Evolutionary conservation across 2,113 vertebrate genomes (phyloP).

Genomic region (Corythaeola cristata): DNA sequence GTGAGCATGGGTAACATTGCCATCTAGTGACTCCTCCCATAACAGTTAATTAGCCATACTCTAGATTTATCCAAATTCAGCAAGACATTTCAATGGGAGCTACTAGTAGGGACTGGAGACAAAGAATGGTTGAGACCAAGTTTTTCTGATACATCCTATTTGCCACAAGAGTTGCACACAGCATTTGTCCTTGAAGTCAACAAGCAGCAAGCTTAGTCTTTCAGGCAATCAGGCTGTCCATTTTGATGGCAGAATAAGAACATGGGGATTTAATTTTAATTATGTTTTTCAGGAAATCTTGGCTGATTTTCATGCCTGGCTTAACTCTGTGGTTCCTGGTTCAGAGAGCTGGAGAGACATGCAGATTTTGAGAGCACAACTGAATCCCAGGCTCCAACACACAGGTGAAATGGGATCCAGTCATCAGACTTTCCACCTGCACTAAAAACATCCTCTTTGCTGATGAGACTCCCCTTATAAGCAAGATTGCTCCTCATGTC

Average conservation of each 20-base stretch:
- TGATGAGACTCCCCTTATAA: not conserved
- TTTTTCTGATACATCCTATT: not conserved
- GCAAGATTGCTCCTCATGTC: not conserved
- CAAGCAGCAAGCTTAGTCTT: not conserved
- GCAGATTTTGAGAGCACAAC: not conserved
- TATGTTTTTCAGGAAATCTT: not conserved
- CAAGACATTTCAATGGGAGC: not conserved
- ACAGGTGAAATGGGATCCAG: not conserved
- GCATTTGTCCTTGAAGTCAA: not conserved
- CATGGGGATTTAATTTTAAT: not conserved
- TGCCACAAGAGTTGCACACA: not conserved
- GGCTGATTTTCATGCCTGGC: not conserved
- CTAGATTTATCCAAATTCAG: not conserved
- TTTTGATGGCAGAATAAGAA: not conserved
- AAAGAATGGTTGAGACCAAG: not conserved
- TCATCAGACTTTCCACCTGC: not conserved
- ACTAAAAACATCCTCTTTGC: not conserved
- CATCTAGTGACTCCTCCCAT: conserved; percentile 40
- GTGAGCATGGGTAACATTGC: conserved; percentile 22
- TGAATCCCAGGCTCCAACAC: not conserved
- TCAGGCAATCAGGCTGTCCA: not conserved
- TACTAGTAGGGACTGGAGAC: not conserved
- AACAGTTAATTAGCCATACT: not conserved
- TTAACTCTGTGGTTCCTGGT: not conserved
- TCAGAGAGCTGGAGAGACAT: not conserved